These are phyloP conservation scores for Prionailurus bengalensis DNA, from an alignment of 2,113 vertebrate species.

Conservation along the genomic window DNA sequence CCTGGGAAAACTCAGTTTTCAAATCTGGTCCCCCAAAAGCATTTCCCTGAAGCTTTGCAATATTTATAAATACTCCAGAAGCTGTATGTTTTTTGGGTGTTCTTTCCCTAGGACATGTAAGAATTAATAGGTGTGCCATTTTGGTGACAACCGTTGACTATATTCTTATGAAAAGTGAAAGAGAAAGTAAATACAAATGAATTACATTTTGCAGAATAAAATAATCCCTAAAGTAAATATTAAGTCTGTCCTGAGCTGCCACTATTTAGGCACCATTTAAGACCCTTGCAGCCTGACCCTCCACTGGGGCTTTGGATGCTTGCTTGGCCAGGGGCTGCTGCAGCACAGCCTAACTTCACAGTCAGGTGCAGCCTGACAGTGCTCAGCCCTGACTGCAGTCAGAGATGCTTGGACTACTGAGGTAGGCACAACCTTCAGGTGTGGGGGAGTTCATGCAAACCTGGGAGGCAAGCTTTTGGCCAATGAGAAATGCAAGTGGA, in stretches of 20 bases:
- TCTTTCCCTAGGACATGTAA: background rate
- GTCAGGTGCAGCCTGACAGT: background rate
- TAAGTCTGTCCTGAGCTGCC: background rate
- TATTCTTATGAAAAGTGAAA: background rate
- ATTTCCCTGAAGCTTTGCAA: background rate
- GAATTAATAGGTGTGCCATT: background rate
- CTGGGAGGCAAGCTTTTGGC: background rate
- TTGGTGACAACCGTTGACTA: background rate
- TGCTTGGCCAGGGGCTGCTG: background rate
- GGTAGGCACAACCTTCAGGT: no score
- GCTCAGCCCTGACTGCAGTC: background rate
- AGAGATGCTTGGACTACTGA: background rate
- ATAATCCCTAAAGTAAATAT: background rate
- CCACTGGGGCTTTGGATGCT: background rate
- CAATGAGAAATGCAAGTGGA: background rate
- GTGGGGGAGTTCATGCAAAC: background rate
- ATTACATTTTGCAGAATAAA: background rate
- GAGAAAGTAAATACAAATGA: background rate
- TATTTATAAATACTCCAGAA: conserved; percentile 5
- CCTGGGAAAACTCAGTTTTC: background rate
- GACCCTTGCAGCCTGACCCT: background rate
- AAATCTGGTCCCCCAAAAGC: background rate
- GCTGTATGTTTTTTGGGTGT: background rate
- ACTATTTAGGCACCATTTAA: background rate
- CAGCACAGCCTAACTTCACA: background rate